Conservation (phyloP, 2,113 vertebrate species). For the Irena cyanogastra region DNA sequence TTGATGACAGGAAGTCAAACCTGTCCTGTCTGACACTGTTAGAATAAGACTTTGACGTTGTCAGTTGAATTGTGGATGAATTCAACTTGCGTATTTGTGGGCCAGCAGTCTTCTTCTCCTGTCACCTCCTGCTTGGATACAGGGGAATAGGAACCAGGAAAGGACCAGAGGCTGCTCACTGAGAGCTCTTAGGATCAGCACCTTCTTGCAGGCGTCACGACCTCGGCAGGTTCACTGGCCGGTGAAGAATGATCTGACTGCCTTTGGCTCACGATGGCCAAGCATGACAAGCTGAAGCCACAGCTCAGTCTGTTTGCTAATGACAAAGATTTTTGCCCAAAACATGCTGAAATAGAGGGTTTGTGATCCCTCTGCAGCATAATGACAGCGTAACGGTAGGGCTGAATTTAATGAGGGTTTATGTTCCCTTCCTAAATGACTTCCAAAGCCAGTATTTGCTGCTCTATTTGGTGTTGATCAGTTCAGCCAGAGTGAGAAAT, state of each 20-base stretch:
- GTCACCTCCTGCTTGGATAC: background rate
- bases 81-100: background rate
- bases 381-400: background rate
- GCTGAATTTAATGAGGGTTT: background rate
- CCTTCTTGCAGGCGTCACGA: background rate
- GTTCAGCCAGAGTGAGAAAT: background rate
- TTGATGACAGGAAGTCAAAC: background rate
- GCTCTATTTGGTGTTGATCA: background rate
- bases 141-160: background rate
- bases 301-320: background rate
- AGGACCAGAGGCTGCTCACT: background rate
- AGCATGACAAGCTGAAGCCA: background rate
- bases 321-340: background rate
- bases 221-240: background rate
- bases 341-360: background rate
- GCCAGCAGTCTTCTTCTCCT: background rate
- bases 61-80: background rate
- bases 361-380: background rate
- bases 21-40: background rate
- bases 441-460: background rate
- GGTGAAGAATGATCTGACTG: background rate
- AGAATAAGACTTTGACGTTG: background rate
- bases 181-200: background rate
- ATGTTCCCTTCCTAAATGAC: background rate
- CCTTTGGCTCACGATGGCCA: rapidly evolving